Evolutionary conservation across 1,140 invertebrate genomes (phyloP), one percentile per base, ranked within the genome.

Genomic region (Drosophila triauraria): DNA sequence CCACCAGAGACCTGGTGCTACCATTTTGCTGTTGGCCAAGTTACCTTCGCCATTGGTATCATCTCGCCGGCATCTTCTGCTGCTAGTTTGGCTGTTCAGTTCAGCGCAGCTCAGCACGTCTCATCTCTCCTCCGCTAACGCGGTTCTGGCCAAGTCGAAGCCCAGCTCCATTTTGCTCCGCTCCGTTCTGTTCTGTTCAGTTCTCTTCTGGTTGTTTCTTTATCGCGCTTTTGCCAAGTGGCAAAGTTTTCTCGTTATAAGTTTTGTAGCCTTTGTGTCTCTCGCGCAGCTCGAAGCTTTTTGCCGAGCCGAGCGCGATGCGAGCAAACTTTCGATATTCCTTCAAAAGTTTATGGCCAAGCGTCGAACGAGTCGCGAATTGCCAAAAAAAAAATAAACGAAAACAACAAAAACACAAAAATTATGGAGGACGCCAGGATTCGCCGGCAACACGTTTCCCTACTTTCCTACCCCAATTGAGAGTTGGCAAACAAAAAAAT

Each of bases 221-320:
- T 92, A 91, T 92, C 86, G 78, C 86, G 78, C 85, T 84, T 91
- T 91, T 90, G 86, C 85, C 91, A 91, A 92, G 91, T 92, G 88
- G 76, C 80, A 92, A 92, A 92, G 90, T 92, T 92, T 92, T 92
- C 91, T 92, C 91, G 91, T 92, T 92, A 92, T 92, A 92, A 92
- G 91, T 92, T 92, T 92, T 91, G 84, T 91, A 91, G 91, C 84
- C 87, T 92, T 91, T 92, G 81, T 90, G 74, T 90, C 83, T 87
- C 76, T 75, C 85, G 85, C 78, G 69, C 74, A 86, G 83, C 80
- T 80, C 70, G 20, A 60, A 76, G 80, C 69, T 78, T 78, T 42
- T 63, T 58, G 60, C 46, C 48, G 60, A 50, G 80, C 67, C 68
- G 68, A 71, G 35, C 67, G 65, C 69, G 67, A 71, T 69, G 61